phyloP scores from a whole-genome alignment of 2,888 invertebrate species.

The Polydrusus pterygomalis region DNA sequence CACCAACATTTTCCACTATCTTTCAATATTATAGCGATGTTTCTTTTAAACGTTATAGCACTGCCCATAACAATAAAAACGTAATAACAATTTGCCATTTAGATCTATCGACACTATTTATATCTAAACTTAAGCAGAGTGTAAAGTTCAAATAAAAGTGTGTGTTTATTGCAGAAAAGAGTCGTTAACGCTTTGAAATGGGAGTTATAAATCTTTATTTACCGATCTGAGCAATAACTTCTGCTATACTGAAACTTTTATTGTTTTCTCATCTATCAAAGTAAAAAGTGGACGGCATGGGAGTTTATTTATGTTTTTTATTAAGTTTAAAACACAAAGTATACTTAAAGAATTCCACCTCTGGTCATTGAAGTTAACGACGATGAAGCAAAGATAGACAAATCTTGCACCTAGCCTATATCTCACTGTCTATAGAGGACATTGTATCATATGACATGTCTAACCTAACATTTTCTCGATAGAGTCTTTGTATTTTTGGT shows the following conservation, averaged over 20 bases:
- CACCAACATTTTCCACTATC: too few relatives aligned
- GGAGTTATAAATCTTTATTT: constrained; percentile 40
- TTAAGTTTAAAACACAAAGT: neutral
- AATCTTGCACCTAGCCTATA: too few relatives aligned
- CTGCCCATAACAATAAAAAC: neutral
- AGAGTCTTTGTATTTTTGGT: too few relatives aligned
- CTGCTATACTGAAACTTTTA: constrained; percentile 6
- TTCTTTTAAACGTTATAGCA: neutral
- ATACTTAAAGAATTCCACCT: neutral
- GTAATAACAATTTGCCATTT: constrained; percentile 9
- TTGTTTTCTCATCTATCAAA: constrained; percentile 28
- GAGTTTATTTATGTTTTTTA: neutral
- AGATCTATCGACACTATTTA: constrained; percentile 21
- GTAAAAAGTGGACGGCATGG: neutral
- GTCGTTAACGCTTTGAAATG: constrained; percentile 35
- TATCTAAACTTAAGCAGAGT: constrained; percentile 41
- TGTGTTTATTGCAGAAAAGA: constrained; percentile 48
- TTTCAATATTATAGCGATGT: too few relatives aligned
- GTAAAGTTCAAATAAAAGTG: constrained; percentile 47
- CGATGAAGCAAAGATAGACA: too few relatives aligned
- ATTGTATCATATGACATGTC: too few relatives aligned
- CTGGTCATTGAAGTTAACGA: too few relatives aligned
- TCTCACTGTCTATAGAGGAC: too few relatives aligned
- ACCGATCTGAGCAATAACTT: constrained; percentile 13
- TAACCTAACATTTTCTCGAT: too few relatives aligned